phyloP scores from a whole-genome alignment of 2,888 invertebrate genomes.

The Dusona sp. region DNA sequence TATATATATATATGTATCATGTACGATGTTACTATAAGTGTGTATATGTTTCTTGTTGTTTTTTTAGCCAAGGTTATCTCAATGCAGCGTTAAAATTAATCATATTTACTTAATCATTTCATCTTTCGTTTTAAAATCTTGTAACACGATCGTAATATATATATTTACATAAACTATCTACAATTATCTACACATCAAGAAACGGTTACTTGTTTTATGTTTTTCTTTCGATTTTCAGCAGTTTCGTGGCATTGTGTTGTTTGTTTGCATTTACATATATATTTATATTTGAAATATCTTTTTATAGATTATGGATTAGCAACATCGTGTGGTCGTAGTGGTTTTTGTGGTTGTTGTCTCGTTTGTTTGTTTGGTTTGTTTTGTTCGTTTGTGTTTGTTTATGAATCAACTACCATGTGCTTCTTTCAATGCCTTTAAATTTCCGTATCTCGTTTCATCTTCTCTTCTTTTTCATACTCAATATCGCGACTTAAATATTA shows the following conservation, averaged over 20 bases:
- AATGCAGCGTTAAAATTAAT: slow-evolving; percentile 66
- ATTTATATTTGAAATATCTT: slow-evolving; percentile 7
- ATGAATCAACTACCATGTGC: slow-evolving; percentile 48
- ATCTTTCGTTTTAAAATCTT: slow-evolving; percentile 26
- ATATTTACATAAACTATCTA: slow-evolving; percentile 81
- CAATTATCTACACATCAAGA: slow-evolving; percentile 85
- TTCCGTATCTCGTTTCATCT: slow-evolving; percentile 42
- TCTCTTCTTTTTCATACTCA: slow-evolving; percentile 33
- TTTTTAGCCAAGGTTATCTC: slow-evolving; percentile 61
- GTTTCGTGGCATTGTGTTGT: slow-evolving; percentile 71
- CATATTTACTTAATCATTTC: slow-evolving; percentile 20
- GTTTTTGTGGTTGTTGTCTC: slow-evolving; percentile 35
- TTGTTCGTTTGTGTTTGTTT: background rate
- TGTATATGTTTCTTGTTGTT: slow-evolving; percentile 60
- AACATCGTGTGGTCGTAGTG: slow-evolving; percentile 55
- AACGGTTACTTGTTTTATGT: slow-evolving; percentile 80
- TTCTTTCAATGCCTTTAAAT: slow-evolving; percentile 49
- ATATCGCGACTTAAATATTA: slow-evolving; percentile 54
- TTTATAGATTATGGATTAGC: slow-evolving; percentile 54
- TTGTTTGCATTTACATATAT: slow-evolving; percentile 33
- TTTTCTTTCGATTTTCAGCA: slow-evolving; percentile 67
- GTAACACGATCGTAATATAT: slow-evolving; percentile 69
- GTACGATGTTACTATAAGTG: slow-evolving; percentile 63
- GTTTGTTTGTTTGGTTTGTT: too few relatives aligned
- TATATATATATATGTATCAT: slow-evolving; percentile 45